Conservation (phyloP, 30 jellyfish, hydroid and myxozoan species). For the Aurelia sp. region DNA sequence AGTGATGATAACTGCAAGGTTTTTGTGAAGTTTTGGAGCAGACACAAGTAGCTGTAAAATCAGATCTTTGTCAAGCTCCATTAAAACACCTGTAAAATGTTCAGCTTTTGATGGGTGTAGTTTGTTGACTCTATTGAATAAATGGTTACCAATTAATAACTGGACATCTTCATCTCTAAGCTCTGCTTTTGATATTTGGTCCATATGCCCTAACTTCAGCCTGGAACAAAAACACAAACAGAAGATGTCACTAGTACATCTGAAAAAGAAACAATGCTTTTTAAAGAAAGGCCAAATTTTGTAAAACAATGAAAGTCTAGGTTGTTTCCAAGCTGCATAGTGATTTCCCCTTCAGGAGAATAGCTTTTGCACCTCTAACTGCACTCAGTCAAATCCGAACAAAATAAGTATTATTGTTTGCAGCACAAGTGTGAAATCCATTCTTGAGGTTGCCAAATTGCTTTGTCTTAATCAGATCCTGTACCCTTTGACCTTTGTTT, state of each 20-base stretch:
- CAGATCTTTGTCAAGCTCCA: conserved; percentile 46
- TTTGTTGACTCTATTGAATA: conserved; percentile 30
- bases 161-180: conserved; percentile 44
- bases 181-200: conserved; percentile 30
- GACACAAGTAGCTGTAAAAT: conserved; percentile 53
- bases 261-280: neutral
- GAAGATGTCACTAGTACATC: neutral
- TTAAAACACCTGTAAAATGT: conserved; percentile 42
- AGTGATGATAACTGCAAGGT: conserved; percentile 38
- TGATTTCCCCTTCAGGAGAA: too few relatives aligned
- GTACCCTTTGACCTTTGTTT: too few relatives aligned
- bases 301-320: too few relatives aligned
- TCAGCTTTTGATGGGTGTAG: conserved; percentile 68
- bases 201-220: conserved; percentile 29
- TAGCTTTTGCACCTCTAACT: too few relatives aligned
- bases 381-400: too few relatives aligned
- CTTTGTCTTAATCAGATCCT: too few relatives aligned
- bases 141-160: conserved; percentile 39
- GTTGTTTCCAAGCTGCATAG: too few relatives aligned
- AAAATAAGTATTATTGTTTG: too few relatives aligned
- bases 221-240: conserved; percentile 10
- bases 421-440: too few relatives aligned
- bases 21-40: conserved; percentile 31
- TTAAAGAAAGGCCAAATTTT: neutral
- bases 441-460: too few relatives aligned